phyloP scores from a whole-genome alignment of 2,888 invertebrate species.

The Tiliacea aurago region DNA sequence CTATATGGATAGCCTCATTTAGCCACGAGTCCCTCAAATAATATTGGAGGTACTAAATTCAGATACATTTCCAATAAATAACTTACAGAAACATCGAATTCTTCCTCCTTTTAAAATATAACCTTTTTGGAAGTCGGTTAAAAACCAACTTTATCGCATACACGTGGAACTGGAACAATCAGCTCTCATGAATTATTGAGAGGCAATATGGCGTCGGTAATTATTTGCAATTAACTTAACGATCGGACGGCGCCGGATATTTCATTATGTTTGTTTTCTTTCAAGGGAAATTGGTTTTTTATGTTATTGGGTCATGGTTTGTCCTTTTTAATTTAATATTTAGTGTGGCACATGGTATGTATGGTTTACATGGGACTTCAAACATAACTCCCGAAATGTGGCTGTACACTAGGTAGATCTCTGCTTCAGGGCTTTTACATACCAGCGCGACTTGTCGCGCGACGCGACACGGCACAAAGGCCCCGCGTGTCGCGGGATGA shows the following conservation, averaged over 20 bases:
- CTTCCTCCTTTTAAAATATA: background rate
- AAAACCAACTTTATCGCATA: constrained; percentile 11
- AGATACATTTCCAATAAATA: background rate
- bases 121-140: too few species aligned
- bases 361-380: background rate
- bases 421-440: too few species aligned
- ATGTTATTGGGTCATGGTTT: constrained; percentile 17
- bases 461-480: too few species aligned
- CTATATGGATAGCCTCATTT: background rate
- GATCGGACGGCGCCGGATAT: constrained; percentile 33
- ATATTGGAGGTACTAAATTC: background rate
- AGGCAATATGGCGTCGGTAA: constrained; percentile 50
- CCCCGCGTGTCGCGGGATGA: too few species aligned
- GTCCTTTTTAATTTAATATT: constrained; percentile 2
- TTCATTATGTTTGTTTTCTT: constrained; percentile 32
- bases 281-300: constrained; percentile 22
- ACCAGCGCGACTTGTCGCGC: too few species aligned
- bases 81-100: too few species aligned
- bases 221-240: constrained; percentile 59
- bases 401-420: background rate
- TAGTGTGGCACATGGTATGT: too few species aligned
- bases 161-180: background rate
- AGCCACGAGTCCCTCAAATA: background rate
- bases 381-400: background rate
- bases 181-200: constrained; percentile 56